Evolutionary conservation across 2,888 invertebrate species (phyloP), one percentile per base, ranked within the genome.

Genomic region (Neoitamus cyanurus): DNA sequence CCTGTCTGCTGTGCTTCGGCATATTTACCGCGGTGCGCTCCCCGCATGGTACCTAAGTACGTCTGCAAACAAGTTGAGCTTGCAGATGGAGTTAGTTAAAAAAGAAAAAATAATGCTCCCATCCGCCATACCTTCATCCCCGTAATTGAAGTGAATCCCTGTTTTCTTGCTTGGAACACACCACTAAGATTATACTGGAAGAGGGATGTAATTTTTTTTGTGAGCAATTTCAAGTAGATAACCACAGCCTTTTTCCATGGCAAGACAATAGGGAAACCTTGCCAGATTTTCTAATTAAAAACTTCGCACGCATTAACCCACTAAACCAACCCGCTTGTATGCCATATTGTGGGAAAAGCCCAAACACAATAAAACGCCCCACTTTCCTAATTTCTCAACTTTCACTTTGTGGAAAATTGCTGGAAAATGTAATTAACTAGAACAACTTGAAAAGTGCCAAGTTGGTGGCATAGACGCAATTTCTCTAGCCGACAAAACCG

Each of bases 101-200:
- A 75, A 75, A 75, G 31, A 34, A 48, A 58, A 20, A 15, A 58
- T 48, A 25, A 13, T 42, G 42, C 42, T 73, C 20, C 42, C 13
- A 28, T 42, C 75, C 25, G 13, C 20, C 42, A 37, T 46, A 75
- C 11, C 75, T 46, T 58, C 58, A 25, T 42, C 36, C 3, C n/a
- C 28, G 37, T 75, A 75, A 75, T 75, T 42, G 75, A 75, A 75
- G 75, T 42, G 42, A 75, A 75, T 75, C 42, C 42, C 75, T 13
- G 75, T 42, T 25, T 25, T 28, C 11, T 42, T 58, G 15, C 48
- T 58, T 9, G 7, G 25, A 25, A 58, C 15, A 58, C 9, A 58
- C 15, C 20, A 15, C 58, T 58, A 58, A 7, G 25, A 58, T 20
- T 25, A 6, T 15, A n/a, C 15, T 48, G 2, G 15, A 58, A 58